Evolutionary conservation across 2,797 vertebrate genomes (phyloP).

Genomic region (Coregonus ussuriensis): DNA sequence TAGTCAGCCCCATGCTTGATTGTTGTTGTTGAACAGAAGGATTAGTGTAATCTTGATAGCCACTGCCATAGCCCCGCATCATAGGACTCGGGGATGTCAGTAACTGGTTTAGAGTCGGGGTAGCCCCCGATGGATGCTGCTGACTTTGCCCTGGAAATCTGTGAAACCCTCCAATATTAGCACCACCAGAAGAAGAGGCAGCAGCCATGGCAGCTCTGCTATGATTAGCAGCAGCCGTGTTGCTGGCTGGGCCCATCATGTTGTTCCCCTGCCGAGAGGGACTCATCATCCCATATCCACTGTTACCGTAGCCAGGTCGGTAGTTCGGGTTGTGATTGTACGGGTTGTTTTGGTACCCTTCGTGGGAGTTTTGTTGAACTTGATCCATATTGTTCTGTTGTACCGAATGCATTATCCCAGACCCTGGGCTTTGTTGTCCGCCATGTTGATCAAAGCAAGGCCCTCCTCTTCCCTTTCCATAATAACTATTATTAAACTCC

Average conservation of each 20-base stretch:
- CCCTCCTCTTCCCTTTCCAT: slow-evolving; percentile 88
- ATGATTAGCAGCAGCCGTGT: slow-evolving; percentile 49
- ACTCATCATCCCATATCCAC: slow-evolving; percentile 85
- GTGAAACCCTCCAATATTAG: slow-evolving; percentile 77
- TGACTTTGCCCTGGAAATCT: slow-evolving; percentile 84
- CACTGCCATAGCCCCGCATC: slow-evolving; percentile 86
- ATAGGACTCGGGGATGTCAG: slow-evolving; percentile 90
- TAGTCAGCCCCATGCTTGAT: slow-evolving; percentile 76
- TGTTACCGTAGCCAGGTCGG: slow-evolving; percentile 80
- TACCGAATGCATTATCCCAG: slow-evolving; percentile 83
- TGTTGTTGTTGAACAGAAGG: slow-evolving; percentile 72
- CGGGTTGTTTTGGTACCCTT: slow-evolving; percentile 84
- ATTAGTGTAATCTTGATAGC: slow-evolving; percentile 84
- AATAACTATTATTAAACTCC: slow-evolving; percentile 88
- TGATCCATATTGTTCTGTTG: slow-evolving; percentile 82
- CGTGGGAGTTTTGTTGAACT: slow-evolving; percentile 88
- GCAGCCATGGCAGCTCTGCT: slow-evolving; percentile 77
- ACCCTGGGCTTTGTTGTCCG: slow-evolving; percentile 99
- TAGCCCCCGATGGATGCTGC: slow-evolving; percentile 87
- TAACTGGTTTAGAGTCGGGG: slow-evolving; percentile 90
- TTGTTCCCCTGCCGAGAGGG: slow-evolving; percentile 80
- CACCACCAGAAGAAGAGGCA: slow-evolving; percentile 62
- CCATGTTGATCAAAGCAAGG: slow-evolving; percentile 99
- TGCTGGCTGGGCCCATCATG: slow-evolving; percentile 74
- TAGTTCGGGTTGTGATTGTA: slow-evolving; percentile 88